A percentile compares a stretch with the other conserved stretches of the same genome.
phyloP scores from a whole-genome alignment of 2,113 vertebrate genomes.

The Dendropsophus ebraccatus region DNA sequence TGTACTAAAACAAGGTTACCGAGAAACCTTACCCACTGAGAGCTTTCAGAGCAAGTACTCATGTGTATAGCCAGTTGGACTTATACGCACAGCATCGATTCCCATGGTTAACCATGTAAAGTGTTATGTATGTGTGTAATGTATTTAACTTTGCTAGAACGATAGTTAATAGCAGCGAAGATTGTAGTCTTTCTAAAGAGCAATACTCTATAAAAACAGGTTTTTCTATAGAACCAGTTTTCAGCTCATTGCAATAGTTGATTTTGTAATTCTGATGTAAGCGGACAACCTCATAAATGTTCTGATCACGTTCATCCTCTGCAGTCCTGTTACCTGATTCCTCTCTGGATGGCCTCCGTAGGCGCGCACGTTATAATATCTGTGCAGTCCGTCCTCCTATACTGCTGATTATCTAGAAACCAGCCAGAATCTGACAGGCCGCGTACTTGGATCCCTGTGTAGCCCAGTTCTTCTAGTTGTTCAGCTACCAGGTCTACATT shows the following conservation, averaged over 20 bases:
- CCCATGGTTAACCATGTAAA: no score
- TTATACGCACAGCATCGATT: no score
- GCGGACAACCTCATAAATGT: not conserved
- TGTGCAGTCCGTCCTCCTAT: constrained; percentile 87
- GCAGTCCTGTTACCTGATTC: constrained; percentile 83
- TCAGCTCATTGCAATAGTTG: not conserved
- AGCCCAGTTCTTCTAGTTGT: constrained; percentile 86
- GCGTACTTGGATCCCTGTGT: constrained; percentile 88
- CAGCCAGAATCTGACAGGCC: constrained; percentile 94
- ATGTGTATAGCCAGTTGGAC: no score
- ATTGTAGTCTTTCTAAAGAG: not conserved
- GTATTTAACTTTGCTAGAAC: not conserved
- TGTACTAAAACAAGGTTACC: not conserved
- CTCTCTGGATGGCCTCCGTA: constrained; percentile 93
- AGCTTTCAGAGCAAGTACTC: not conserved
- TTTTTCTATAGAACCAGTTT: not conserved
- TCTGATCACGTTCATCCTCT: not conserved
- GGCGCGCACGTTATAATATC: constrained; percentile 88
- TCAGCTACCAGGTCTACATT: constrained; percentile 93
- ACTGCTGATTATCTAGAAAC: constrained; percentile 98
- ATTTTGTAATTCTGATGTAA: not conserved
- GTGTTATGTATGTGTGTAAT: not conserved
- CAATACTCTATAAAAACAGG: not conserved
- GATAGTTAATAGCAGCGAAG: not conserved
- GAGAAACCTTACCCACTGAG: not conserved